Percentiles rank a stretch among this genome's conserved stretches.
phyloP scores from a whole-genome alignment of 2,113 vertebrate species.

The Smithornis capensis region DNA sequence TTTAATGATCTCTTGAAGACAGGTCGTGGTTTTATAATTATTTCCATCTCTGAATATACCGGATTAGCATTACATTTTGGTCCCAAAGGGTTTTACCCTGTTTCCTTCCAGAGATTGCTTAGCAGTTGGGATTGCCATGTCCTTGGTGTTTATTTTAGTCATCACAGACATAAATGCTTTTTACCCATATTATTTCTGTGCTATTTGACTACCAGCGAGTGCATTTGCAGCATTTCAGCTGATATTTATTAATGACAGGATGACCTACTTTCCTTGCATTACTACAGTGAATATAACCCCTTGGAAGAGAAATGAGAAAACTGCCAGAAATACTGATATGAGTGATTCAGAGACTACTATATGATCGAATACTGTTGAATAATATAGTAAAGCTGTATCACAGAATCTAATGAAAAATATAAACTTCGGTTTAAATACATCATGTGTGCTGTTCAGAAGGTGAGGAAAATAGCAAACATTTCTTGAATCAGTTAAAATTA shows the following conservation, averaged over 20 bases:
- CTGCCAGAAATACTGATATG: background rate
- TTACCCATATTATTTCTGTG: background rate
- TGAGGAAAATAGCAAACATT: background rate
- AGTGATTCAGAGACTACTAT: background rate
- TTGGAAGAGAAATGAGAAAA: slow-evolving; percentile 2
- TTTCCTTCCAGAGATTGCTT: background rate
- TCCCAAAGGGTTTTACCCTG: background rate
- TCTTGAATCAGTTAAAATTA: background rate
- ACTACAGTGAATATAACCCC: background rate
- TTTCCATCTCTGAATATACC: background rate
- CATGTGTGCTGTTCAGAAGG: background rate
- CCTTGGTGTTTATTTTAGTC: background rate
- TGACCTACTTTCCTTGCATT: slow-evolving; percentile 36
- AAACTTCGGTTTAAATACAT: background rate
- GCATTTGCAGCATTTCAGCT: background rate
- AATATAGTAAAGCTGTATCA: background rate
- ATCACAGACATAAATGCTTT: background rate
- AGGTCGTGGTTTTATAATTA: background rate
- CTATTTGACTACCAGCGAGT: background rate
- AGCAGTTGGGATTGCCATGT: background rate
- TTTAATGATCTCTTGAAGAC: slow-evolving; percentile 13
- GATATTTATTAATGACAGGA: slow-evolving; percentile 16
- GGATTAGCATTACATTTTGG: background rate
- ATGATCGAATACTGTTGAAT: background rate
- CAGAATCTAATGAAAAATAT: background rate